A percentile compares a stretch with the other conserved stretches of the same genome.
phyloP scores from a whole-genome alignment of 2,113 vertebrate species.

The Pelobates fuscus region DNA sequence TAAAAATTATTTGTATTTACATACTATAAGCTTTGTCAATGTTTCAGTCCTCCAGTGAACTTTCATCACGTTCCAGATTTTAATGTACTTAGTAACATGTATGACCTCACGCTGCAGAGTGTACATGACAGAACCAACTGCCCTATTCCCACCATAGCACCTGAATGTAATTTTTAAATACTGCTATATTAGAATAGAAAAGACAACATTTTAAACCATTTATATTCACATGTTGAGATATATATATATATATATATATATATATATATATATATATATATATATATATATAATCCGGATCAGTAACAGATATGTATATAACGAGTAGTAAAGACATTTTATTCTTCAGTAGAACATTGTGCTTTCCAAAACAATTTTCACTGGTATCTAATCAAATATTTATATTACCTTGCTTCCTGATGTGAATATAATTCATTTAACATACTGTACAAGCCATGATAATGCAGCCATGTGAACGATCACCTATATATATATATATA shows the following conservation, averaged over 20 bases:
- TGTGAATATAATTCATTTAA: constrained; percentile 4
- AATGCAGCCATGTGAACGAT: background rate
- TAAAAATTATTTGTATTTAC: no score
- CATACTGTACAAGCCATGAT: background rate
- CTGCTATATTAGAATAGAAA: constrained; percentile 14
- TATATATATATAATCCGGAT: constrained; percentile 28
- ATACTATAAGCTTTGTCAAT: no score
- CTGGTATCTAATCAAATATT: background rate
- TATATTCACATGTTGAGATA: constrained; percentile 28
- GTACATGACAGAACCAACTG: constrained; percentile 14
- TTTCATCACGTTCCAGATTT: no score
- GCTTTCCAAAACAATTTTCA: background rate
- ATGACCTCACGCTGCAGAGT: constrained; percentile 8
- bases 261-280: constrained; percentile 32
- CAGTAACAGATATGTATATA: constrained; percentile 30
- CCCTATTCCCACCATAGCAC: constrained; percentile 35
- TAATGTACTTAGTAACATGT: constrained; percentile 10
- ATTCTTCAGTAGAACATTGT: background rate
- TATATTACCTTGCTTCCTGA: background rate
- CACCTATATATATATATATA: background rate
- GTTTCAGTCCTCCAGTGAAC: no score
- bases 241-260: constrained; percentile 10
- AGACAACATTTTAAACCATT: constrained; percentile 29
- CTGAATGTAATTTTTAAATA: constrained; percentile 46
- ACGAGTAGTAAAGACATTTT: background rate